Base-by-base conservation (phyloP, 2,113 vertebrate genomes). In the Corvus cornix region DNA sequence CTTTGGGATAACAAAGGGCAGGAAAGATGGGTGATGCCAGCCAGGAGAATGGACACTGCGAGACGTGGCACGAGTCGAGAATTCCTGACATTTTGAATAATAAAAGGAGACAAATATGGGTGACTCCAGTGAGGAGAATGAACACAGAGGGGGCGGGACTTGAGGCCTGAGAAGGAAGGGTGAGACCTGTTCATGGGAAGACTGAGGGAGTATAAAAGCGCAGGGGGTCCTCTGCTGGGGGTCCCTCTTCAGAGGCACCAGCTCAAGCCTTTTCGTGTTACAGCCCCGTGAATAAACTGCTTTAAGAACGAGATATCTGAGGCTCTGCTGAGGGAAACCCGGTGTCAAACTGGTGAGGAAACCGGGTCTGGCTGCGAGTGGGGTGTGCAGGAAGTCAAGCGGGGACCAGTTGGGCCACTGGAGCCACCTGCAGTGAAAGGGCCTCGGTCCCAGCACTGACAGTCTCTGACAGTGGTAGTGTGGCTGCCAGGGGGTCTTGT, bases 41-140 rank as follows among this genome's bases (percentile, higher is more conserved):
- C 35, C 26, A 22, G 20, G 18, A 23, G 27, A 30, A 27, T 27
- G 62, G 26, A 33, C 7, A 12, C 31, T 16, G 5, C 0, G 3
- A 51, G 35, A 49, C 8, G 7, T 0, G 0, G 16, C 17, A 13
- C 8, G 26, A 67, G 27, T 4, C 0, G 0, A 13, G 21, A 46
- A 22, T 53, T 84, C 39, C 39, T 1, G 0, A 9, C 17, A 7
- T 63, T 53, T 37, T 33, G 39, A n/a, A 11, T 37, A 31, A 27
- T 53, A 11, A 31, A 35, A 51, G 17, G 13, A 31, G 26, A 43
- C 2, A 1, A 51, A 7, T 17, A 15, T 18, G 9, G 6, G 11
- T 44, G 37, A 17, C 11, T 55, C 6, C 37, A 31, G 62, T 1
- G 6, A 51, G 22, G 37, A 52, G 39, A 26, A 26, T 37, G 56